Base-by-base conservation (phyloP, 2,113 vertebrate species). In the Heterochromis multidens region DNA sequence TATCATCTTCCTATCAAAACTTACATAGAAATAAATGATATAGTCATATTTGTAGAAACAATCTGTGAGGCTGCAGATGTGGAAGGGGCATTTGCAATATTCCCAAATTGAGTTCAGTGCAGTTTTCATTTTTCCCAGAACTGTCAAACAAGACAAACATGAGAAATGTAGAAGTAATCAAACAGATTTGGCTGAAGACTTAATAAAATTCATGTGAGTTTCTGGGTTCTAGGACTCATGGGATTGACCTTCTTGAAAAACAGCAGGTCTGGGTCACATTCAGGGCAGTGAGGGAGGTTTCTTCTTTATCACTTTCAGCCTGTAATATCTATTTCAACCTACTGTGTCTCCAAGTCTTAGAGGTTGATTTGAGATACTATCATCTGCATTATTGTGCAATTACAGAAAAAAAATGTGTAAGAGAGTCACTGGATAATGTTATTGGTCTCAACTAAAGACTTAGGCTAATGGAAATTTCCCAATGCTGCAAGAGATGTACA, bases 111-210 rank as follows among this genome's bases (percentile, higher is more conserved):
- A 74, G 27, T 52, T 74, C 43, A 74, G 27, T 13, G 25, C 67
- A 49, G 11, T 84, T 83, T 79, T 63, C 13, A 49, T 77, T 80
- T 86, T 91, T 90, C 88, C 77, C 87, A 91, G 67, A 87, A 79
- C 83, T 89, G 92, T 94, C 87, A 84, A 72, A 78, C 78, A 84
- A 84, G 84, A 90, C 52, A 83, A 93, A 94, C 82, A 79, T 88
- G 89, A 90, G 90, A 92, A 90, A 83, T 82, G 72, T 29, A 46
- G 23, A 31, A 23, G 80, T 60, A 90, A 92, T 94, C 80, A 90
- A 79, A 91, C 17, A 65, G 77, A 76, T 82, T 80, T 70, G 58
- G 63, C 80, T 87, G 54, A 88, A 91, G 79, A 93, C 63, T 78
- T 52, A 85, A 94, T 89, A 61, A 62, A 81, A 91, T 94, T 92